Evolutionary conservation across 2,888 invertebrate species (phyloP).

Genomic region (Helleia helle): DNA sequence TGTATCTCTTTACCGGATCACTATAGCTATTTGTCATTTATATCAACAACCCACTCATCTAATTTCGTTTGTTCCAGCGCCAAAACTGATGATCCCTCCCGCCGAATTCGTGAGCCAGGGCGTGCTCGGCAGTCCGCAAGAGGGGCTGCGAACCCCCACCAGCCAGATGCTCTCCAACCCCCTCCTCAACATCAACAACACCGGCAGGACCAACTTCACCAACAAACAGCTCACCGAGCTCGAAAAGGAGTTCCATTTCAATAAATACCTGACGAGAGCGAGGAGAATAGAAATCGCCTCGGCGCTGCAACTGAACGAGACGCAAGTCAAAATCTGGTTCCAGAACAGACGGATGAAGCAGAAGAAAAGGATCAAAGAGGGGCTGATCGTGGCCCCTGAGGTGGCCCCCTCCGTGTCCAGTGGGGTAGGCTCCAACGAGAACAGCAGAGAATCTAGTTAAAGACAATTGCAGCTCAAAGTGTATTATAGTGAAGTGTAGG

Average conservation of each 20-base stretch:
- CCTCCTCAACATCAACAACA: constrained; percentile 79
- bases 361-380: constrained; percentile 97
- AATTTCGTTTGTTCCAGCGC: constrained; percentile 75
- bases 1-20: too few relatives aligned
- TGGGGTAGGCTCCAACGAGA: constrained; percentile 76
- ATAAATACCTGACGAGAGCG: constrained; percentile 97
- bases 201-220: constrained; percentile 98
- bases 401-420: constrained; percentile 60
- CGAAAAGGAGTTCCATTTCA: constrained; percentile 99
- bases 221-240: constrained; percentile 99
- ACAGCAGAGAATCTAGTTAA: constrained; percentile 81
- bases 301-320: constrained; percentile 95
- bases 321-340: constrained; percentile 99
- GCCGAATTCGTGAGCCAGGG: constrained; percentile 65
- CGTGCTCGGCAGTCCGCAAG: constrained; percentile 63
- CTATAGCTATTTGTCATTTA: too few relatives aligned
- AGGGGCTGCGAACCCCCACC: constrained; percentile 62
- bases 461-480: constrained; percentile 11
- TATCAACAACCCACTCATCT: too few relatives aligned
- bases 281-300: constrained; percentile 98
- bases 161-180: constrained; percentile 62
- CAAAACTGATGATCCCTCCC: constrained; percentile 76
- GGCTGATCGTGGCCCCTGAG: constrained; percentile 76
- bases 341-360: constrained; percentile 99
- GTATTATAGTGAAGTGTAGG: constrained; percentile 7